phyloP scores from a whole-genome alignment of 2,113 vertebrate species.

The Cottus gobio region DNA sequence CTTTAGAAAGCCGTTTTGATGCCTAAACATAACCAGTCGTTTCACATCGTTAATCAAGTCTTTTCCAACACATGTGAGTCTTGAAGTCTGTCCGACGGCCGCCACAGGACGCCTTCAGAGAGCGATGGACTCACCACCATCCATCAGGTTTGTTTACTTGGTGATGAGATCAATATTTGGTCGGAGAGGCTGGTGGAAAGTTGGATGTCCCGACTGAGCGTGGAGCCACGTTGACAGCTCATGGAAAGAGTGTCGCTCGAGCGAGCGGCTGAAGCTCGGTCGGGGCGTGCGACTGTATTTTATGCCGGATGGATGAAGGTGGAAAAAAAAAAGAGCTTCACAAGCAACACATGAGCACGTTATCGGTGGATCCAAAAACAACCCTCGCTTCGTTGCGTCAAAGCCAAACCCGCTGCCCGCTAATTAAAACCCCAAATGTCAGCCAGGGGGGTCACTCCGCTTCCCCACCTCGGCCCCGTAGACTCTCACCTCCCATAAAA shows the following conservation, averaged over 20 bases:
- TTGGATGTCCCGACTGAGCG: constrained; percentile 30
- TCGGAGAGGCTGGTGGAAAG: constrained; percentile 48
- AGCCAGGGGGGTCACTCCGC: constrained; percentile 53
- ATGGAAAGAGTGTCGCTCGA: constrained; percentile 54
- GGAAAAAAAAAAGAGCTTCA: constrained; percentile 43
- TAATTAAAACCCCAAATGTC: constrained; percentile 72
- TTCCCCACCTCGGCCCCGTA: background rate
- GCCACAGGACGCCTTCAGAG: constrained; percentile 39
- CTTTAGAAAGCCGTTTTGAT: too few relatives aligned
- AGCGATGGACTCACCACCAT: constrained; percentile 44
- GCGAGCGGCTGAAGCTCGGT: constrained; percentile 26
- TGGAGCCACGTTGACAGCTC: constrained; percentile 42
- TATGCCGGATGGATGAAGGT: constrained; percentile 21
- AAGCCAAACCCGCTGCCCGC: constrained; percentile 55
- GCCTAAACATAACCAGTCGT: too few relatives aligned
- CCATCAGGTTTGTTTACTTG: constrained; percentile 56
- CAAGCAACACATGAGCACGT: constrained; percentile 46
- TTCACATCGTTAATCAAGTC: too few relatives aligned
- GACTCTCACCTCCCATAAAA: constrained; percentile 6
- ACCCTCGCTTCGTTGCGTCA: constrained; percentile 3
- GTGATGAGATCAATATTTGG: constrained; percentile 62
- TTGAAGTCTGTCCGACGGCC: too few relatives aligned
- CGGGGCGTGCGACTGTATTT: constrained; percentile 11
- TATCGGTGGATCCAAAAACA: constrained; percentile 51
- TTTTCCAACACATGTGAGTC: constrained; percentile 44